Base-by-base conservation (phyloP, 2,888 invertebrate species). In the Coelopa pilipes region DNA sequence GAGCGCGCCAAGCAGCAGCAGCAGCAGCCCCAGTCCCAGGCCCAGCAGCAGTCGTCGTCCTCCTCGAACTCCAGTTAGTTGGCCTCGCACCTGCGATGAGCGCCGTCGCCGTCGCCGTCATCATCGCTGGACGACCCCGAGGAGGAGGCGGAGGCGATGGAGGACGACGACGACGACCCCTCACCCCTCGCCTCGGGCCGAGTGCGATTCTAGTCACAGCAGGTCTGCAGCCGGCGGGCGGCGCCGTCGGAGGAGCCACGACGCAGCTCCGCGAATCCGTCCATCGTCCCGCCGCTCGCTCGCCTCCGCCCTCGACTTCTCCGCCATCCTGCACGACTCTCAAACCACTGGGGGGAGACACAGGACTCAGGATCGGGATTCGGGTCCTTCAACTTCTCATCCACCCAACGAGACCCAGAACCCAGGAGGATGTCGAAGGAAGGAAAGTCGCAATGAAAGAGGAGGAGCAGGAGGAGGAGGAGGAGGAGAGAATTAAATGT, bases 1-100 rank as follows among this genome's bases (percentile, higher is more conserved):
- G 87, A 87, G 75, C 81, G 87, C 50, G 84, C 87, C 53, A 87
- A 87, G 73, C 83, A 85, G 45, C 84, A 84, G 62, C 82, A 82
- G 45, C 84, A 84, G 59, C 82, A 83, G 70, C 34, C 82, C 12
- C 50, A 53, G 13, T 34, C 5, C 50, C 34, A 17, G 50, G 24
- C 19, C 7, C 67, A 74, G 34, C 7, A 2, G 34, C 7, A 2
- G 34, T 34, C 34, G 34, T 2, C 34, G 34, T 70, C 45, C 76
- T 70, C 12, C 75, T 65, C 69, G 57, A 69, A 59, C 15, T 55
- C 45, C 59, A 68, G 69, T 69, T 75, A 79, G 79, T 78, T 79
- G 78, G 76, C 76, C 74, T 62, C 47, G 49, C 34, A 34, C 4
- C 34, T 34, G 34, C 34, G 34, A 34, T 11, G 46, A 12, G n/a